Evolutionary conservation across 2,113 vertebrate genomes (phyloP).

Genomic region (Passer montanus): DNA sequence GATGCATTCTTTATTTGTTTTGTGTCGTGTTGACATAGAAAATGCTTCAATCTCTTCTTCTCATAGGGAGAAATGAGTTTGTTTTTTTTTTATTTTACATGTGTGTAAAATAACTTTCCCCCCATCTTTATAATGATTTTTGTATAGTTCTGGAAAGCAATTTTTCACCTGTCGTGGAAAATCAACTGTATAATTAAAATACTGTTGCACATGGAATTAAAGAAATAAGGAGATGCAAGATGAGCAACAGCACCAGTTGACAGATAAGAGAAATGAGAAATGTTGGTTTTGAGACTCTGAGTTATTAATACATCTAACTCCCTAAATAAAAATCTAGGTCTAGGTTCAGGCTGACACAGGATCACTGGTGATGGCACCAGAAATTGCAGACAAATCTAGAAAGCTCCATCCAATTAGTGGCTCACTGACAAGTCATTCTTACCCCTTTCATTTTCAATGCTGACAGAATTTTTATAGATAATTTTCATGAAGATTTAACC

Average conservation of each 20-base stretch:
- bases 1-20: background rate
- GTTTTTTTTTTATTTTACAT: background rate
- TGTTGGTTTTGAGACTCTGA: background rate
- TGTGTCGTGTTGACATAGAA: background rate
- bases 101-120: background rate
- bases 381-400: background rate
- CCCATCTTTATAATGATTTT: background rate
- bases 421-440: background rate
- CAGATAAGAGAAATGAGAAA: background rate
- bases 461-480: background rate
- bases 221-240: background rate
- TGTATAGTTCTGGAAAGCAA: background rate
- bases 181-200: background rate
- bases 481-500: background rate
- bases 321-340: background rate
- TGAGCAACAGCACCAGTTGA: background rate
- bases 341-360: background rate
- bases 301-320: background rate
- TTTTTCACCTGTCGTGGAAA: background rate
- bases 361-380: background rate
- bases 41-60: background rate
- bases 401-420: background rate
- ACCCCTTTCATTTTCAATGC: background rate
- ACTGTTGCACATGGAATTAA: background rate
- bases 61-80: background rate